Conservation (phyloP, 1,140 invertebrate genomes). For the Microvelia longipes region DNA sequence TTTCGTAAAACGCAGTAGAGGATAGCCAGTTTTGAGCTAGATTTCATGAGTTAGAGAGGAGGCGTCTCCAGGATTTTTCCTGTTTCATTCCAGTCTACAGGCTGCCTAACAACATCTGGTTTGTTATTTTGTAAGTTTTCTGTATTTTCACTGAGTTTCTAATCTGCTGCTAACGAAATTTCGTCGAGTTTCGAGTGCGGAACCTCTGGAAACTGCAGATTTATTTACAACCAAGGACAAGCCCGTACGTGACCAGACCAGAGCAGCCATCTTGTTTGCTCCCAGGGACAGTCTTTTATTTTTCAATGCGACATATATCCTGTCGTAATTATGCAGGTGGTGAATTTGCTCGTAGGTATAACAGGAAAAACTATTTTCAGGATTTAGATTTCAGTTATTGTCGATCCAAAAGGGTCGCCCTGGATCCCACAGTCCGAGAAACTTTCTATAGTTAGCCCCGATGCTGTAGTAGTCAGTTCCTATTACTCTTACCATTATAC, state of each 20-base stretch:
- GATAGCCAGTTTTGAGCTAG: neutral
- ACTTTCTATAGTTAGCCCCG: neutral
- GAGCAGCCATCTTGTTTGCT: conserved; percentile 1
- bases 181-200: neutral
- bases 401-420: neutral
- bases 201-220: neutral
- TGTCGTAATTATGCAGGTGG: neutral
- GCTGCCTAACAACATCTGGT: neutral
- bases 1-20: neutral
- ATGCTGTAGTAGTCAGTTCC: neutral
- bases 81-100: neutral
- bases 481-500: neutral
- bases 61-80: neutral
- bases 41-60: neutral
- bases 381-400: neutral
- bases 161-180: neutral
- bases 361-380: neutral
- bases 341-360: neutral
- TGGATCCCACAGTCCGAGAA: neutral
- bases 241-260: neutral
- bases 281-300: neutral
- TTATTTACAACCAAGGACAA: neutral
- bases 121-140: neutral
- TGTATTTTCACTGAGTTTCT: neutral
- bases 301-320: neutral